These are phyloP conservation scores for Leptodirus hochenwartii DNA, from an alignment of 2,888 invertebrate genomes.

Conservation along the genomic window DNA sequence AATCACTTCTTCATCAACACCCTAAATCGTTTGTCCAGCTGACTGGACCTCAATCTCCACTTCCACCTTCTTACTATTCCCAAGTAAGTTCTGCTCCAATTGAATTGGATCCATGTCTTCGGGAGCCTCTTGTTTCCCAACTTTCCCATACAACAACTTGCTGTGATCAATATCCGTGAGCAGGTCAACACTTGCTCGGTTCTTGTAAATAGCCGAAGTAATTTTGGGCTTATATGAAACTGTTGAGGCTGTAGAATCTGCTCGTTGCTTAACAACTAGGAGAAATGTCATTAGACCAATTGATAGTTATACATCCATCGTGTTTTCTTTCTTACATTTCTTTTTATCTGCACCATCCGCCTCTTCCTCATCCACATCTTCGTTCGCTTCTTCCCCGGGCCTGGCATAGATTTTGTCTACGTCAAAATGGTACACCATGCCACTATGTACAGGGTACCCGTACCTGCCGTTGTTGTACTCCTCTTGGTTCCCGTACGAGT, in stretches of 20 bases:
- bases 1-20: too few species aligned
- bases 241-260: constrained; percentile 19
- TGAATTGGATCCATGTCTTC: constrained; percentile 26
- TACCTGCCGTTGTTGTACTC: constrained; percentile 57
- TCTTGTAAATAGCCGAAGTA: constrained; percentile 53
- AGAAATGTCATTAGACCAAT: not conserved
- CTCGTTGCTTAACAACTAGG: constrained; percentile 11
- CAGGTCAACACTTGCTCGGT: constrained; percentile 32
- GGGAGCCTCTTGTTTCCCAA: constrained; percentile 14
- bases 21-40: too few species aligned
- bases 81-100: constrained; percentile 30
- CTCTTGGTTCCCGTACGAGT: constrained; percentile 64
- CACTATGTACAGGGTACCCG: constrained; percentile 45
- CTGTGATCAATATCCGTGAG: constrained; percentile 29
- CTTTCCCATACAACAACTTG: constrained; percentile 32
- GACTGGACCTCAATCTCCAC: too few species aligned
- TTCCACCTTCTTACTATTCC: too few species aligned
- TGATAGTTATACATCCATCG: too few species aligned
- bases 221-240: constrained; percentile 43
- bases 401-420: too few species aligned
- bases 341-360: too few species aligned
- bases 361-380: too few species aligned
- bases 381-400: too few species aligned
- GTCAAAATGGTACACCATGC: too few species aligned
- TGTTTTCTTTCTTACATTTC: too few species aligned